Percentiles rank a stretch among this genome's conserved stretches.
phyloP scores from a whole-genome alignment of 2,113 vertebrate species.

The Salvator merianae region DNA sequence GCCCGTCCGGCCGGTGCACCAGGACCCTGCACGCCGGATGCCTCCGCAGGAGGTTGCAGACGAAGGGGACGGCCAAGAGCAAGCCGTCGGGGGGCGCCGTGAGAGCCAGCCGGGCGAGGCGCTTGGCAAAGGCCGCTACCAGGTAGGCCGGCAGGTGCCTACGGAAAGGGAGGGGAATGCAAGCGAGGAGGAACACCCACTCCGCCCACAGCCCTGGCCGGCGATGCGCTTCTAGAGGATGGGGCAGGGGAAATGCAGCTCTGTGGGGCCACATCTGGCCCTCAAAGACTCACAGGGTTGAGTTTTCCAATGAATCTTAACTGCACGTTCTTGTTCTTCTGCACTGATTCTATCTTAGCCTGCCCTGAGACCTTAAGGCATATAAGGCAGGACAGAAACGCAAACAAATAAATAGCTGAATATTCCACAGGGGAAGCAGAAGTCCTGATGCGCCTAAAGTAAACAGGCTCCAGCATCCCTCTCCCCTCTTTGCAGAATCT shows the following conservation, averaged over 20 bases:
- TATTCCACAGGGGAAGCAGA: background rate
- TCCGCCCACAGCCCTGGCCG: too few species aligned
- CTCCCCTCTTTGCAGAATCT: background rate
- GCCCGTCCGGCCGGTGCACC: conserved; percentile 79
- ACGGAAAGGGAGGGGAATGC: conserved; percentile 10
- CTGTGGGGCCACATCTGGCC: background rate
- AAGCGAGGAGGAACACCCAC: background rate
- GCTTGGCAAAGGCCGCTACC: conserved; percentile 92
- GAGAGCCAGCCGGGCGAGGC: conserved; percentile 87
- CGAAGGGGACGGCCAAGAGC: conserved; percentile 89
- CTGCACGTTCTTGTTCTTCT: too few species aligned
- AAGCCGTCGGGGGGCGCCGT: conserved; percentile 87
- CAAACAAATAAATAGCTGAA: background rate
- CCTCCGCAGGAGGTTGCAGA: conserved; percentile 91
- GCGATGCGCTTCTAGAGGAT: background rate
- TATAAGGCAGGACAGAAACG: too few species aligned
- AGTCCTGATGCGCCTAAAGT: background rate
- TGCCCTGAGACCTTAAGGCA: too few species aligned
- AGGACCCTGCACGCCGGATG: conserved; percentile 89
- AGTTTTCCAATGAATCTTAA: too few species aligned
- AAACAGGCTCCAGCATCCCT: background rate
- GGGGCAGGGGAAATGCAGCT: background rate
- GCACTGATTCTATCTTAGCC: too few species aligned
- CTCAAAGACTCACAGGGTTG: background rate
- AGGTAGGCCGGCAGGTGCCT: conserved; percentile 93